Base-by-base conservation (phyloP, 2,797 vertebrate genomes). In the Amazonetta brasiliensis region DNA sequence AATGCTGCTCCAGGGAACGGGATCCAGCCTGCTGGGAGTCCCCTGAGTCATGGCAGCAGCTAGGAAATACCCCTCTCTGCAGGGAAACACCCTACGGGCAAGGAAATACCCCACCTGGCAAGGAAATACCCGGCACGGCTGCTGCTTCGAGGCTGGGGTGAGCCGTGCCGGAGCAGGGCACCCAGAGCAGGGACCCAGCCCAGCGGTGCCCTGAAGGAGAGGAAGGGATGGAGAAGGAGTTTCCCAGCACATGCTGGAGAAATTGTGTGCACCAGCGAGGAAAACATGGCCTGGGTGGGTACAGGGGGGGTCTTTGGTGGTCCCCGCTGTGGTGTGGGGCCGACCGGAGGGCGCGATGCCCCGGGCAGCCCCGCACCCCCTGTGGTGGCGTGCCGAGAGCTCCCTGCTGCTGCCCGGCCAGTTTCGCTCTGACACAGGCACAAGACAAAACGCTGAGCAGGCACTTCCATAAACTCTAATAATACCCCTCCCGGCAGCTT, bases 361-460 rank as follows among this genome's bases (percentile, higher is more conserved):
- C 25, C 9, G 5, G 52, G 28, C 52, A 18, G 50, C 9, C 41
- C 4, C 9, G 14, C 22, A n/a, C 41, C 14, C 14, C 30, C 41
- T 1, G 28, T 2, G 0, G n/a, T 84, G 74, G 46, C 25, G 9
- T 86, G 79, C 69, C 12, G 8, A 60, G 77, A 41, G 91, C 77
- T 64, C 35, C 33, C 80, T 0, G 1, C 1, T 4, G 64, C 52
- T 8, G 0, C 76, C 71, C 9, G 3, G 58, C 0, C 5, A 26
- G 12, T 63, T 63, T 81, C 80, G 84, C 11, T 59, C 89, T 1
- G 85, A 35, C 52, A 18, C 83, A 66, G 73, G 66, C 95, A 92
- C 25, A 7, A 89, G 95, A 94, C 86, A 86, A 84, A 95, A 25
- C 1, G 94, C 96, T 96, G 96, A 96, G 94, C 92, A 75, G 58